Evolutionary conservation across 2,888 invertebrate species (phyloP).

Genomic region (Zonitis immaculata): DNA sequence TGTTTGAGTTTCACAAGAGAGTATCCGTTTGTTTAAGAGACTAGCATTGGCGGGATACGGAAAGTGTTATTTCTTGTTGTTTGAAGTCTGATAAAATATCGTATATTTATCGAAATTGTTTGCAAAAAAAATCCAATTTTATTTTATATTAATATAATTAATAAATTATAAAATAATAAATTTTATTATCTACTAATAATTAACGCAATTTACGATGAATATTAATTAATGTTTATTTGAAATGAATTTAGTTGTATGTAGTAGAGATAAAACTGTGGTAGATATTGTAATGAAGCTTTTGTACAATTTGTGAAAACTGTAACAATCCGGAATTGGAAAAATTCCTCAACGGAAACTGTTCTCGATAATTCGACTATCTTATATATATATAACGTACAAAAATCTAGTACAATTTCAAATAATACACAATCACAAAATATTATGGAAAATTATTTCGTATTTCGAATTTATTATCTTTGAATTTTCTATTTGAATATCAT

Average conservation of each 20-base stretch:
- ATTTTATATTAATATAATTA: neutral
- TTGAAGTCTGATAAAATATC: slow-evolving; percentile 10
- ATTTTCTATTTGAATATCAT: neutral
- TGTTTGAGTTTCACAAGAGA: slow-evolving; percentile 4
- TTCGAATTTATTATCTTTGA: neutral
- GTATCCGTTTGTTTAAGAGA: slow-evolving; percentile 5
- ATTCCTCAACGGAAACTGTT: neutral
- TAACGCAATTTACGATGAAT: no score
- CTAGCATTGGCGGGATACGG: slow-evolving; percentile 10
- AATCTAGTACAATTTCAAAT: neutral
- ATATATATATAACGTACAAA: no score
- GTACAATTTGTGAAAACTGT: neutral
- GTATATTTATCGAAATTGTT: slow-evolving; percentile 15
- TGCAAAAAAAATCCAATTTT: slow-evolving; percentile 8
- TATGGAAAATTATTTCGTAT: no score
- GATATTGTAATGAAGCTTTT: neutral
- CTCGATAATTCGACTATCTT: neutral
- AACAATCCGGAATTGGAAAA: slow-evolving; percentile 1
- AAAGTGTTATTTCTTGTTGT: slow-evolving; percentile 15
- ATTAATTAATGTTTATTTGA: no score
- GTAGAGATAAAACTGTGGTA: no score
- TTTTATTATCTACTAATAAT: no score
- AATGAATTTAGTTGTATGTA: no score
- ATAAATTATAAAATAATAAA: neutral
- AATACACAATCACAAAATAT: no score